These are phyloP conservation scores for Xenopus petersii DNA, from an alignment of 2,797 vertebrate genomes.

Conservation along the genomic window DNA sequence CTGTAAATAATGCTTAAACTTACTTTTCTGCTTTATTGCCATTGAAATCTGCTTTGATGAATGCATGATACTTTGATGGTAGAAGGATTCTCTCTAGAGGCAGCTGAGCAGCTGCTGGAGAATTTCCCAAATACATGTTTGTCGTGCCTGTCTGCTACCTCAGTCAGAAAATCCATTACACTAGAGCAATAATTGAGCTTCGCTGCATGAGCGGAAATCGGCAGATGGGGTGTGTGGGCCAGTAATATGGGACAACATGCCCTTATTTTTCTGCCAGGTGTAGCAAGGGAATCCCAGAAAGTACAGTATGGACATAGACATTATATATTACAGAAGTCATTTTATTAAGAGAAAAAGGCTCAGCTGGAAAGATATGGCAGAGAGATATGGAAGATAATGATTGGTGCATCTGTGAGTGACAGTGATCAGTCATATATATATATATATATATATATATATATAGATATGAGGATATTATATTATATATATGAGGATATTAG, in stretches of 20 bases:
- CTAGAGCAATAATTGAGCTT: constrained; percentile 54
- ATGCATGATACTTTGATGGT: constrained; percentile 24
- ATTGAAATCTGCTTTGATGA: neutral
- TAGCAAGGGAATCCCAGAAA: constrained; percentile 28
- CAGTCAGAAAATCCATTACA: constrained; percentile 55
- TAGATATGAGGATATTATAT: too few relatives aligned
- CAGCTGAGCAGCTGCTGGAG: constrained; percentile 31
- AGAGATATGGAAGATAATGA: too few relatives aligned
- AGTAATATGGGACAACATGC: constrained; percentile 38
- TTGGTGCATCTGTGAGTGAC: too few relatives aligned
- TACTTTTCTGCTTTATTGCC: neutral
- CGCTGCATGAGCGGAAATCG: constrained; percentile 23
- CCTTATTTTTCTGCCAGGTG: constrained; percentile 27
- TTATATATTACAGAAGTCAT: neutral
- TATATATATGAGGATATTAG: too few relatives aligned
- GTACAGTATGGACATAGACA: neutral
- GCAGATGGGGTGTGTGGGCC: constrained; percentile 46
- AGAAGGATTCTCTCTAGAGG: constrained; percentile 36
- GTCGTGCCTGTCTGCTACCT: constrained; percentile 51
- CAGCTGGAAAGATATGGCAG: neutral
- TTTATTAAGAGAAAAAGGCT: neutral
- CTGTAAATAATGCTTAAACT: too few relatives aligned
- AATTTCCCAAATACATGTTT: constrained; percentile 50
- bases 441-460: too few relatives aligned
- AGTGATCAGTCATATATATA: neutral